These are phyloP conservation scores for Bombus waltoni DNA, from an alignment of 1,140 invertebrate genomes.

Conservation along the genomic window DNA sequence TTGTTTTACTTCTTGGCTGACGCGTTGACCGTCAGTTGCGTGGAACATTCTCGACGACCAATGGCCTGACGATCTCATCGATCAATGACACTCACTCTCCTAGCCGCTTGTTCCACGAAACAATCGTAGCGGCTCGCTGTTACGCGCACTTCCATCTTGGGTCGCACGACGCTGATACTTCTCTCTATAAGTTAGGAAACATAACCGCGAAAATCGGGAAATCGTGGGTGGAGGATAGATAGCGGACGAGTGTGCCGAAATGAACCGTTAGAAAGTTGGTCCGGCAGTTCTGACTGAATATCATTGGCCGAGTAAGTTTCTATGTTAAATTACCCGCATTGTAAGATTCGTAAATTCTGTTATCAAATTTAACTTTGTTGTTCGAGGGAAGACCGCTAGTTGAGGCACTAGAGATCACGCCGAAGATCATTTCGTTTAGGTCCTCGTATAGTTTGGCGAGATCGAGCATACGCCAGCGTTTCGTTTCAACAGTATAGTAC, in stretches of 20 bases:
- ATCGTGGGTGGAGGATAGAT: background rate
- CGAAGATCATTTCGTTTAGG: background rate
- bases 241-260: constrained; percentile 31
- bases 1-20: constrained; percentile 27
- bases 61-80: constrained; percentile 48
- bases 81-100: constrained; percentile 33
- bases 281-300: background rate
- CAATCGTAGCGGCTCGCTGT: constrained; percentile 38
- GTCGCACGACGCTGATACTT: constrained; percentile 28
- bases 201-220: background rate
- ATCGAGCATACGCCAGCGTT: too few species aligned
- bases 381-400: background rate
- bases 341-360: background rate
- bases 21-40: constrained; percentile 43
- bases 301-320: background rate
- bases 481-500: too few species aligned
- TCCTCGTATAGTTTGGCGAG: too few species aligned
- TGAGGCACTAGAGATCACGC: background rate
- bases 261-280: constrained; percentile 35
- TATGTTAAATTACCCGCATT: background rate
- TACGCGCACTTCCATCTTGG: constrained; percentile 35
- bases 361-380: background rate
- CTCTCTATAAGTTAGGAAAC: constrained; percentile 1
- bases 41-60: constrained; percentile 46
- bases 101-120: constrained; percentile 1